These are phyloP conservation scores for Rhyacichthys aspro DNA, from an alignment of 2,797 vertebrate genomes.

Conservation along the genomic window DNA sequence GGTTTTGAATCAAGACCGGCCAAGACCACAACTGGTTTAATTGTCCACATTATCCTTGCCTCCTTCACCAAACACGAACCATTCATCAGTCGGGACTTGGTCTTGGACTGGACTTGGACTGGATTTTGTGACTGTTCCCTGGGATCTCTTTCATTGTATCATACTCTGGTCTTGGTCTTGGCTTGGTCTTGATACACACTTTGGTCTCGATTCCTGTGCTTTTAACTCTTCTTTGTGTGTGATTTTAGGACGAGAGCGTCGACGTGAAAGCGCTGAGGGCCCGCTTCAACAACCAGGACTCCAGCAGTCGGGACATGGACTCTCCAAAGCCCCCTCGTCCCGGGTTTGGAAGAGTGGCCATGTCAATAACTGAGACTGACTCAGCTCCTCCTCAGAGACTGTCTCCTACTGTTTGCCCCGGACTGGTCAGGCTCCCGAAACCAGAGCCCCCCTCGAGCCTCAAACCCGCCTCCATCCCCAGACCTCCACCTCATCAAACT, in stretches of 20 bases:
- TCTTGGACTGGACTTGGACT: too few species aligned
- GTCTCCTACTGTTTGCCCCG: constrained; percentile 12
- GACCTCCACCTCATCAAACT: constrained; percentile 29
- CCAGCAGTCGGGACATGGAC: constrained; percentile 59
- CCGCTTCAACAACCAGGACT: constrained; percentile 68
- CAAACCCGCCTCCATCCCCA: constrained; percentile 14
- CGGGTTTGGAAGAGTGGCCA: constrained; percentile 40
- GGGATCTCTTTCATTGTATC: too few species aligned
- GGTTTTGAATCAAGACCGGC: too few species aligned
- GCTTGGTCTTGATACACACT: too few species aligned
- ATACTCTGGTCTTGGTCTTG: too few species aligned
- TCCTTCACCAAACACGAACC: too few species aligned
- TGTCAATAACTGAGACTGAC: constrained; percentile 34
- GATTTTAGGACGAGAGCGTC: constrained; percentile 72
- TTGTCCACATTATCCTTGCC: too few species aligned
- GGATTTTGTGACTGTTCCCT: too few species aligned
- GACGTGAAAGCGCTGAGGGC: constrained; percentile 80
- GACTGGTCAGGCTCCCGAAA: constrained; percentile 36
- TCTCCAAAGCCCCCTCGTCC: constrained; percentile 58
- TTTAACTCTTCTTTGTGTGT: constrained; percentile 12
- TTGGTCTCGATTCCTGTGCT: too few species aligned
- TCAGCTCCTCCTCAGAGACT: constrained; percentile 46
- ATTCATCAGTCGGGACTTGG: too few species aligned
- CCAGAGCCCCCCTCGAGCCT: constrained; percentile 21
- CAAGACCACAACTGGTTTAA: too few species aligned